phyloP scores from a whole-genome alignment of 2,797 vertebrate species.

The Phataginus tricuspis region DNA sequence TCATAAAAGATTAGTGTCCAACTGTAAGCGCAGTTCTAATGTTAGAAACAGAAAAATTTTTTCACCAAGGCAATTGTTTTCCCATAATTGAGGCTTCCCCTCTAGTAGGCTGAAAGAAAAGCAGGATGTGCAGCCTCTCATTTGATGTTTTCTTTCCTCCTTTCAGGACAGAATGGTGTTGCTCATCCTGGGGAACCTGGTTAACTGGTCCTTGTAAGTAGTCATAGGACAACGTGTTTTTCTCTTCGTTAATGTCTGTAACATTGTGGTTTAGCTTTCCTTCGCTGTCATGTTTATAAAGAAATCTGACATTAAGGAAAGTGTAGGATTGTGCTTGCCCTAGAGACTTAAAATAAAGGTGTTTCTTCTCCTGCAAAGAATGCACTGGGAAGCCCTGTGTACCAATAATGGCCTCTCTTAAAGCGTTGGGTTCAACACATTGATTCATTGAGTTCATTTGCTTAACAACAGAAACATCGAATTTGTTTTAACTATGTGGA shows the following conservation, averaged over 20 bases:
- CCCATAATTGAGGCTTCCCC: not conserved
- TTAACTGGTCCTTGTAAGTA: constrained; percentile 91
- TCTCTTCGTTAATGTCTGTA: not conserved
- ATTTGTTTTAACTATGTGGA: not conserved
- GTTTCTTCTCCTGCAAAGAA: not conserved
- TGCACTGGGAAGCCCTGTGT: not conserved
- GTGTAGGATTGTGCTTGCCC: not conserved
- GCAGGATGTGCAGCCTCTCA: not conserved
- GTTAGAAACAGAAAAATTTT: not conserved
- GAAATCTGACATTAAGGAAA: constrained; percentile 46
- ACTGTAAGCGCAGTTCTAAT: not conserved
- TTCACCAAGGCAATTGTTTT: not conserved
- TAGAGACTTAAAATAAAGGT: not conserved
- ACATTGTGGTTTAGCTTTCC: not conserved
- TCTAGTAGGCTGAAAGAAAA: not conserved
- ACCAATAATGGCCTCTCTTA: not conserved
- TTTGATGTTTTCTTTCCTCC: constrained; percentile 46
- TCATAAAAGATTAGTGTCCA: not conserved
- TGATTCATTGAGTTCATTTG: not conserved
- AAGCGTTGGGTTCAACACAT: not conserved
- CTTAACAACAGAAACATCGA: constrained; percentile 8
- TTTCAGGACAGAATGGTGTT: constrained; percentile 90
- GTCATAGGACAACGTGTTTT: not conserved
- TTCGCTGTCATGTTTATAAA: constrained; percentile 4
- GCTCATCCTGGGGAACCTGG: constrained; percentile 88